These are phyloP conservation scores for Aporophyla lueneburgensis DNA, from an alignment of 2,888 invertebrate species.

Conservation along the genomic window DNA sequence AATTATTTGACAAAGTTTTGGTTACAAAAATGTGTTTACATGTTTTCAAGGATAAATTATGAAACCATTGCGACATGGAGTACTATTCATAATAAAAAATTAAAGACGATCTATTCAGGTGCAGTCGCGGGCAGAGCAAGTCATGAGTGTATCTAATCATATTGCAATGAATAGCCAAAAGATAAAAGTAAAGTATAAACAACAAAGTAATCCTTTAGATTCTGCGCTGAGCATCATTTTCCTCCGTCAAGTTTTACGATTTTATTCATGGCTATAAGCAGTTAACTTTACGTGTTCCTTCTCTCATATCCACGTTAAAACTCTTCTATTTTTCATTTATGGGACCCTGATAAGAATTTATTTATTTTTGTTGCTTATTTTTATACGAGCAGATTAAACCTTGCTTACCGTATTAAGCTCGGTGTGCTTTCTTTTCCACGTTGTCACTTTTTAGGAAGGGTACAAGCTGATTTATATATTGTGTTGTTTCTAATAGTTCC, in stretches of 20 bases:
- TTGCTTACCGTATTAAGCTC: not conserved
- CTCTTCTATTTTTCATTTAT: constrained; percentile 34
- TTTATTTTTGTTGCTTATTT: constrained; percentile 23
- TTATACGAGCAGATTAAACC: not conserved
- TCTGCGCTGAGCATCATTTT: constrained; percentile 22
- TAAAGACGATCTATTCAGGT: not conserved
- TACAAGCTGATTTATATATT: not conserved
- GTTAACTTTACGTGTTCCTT: constrained; percentile 34
- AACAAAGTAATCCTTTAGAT: constrained; percentile 53
- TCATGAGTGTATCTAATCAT: constrained; percentile 8
- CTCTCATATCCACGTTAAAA: constrained; percentile 36
- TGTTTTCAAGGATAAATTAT: not conserved
- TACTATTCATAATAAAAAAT: not conserved
- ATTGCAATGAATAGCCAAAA: constrained; percentile 25
- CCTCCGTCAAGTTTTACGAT: constrained; percentile 47
- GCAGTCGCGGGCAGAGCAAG: not conserved
- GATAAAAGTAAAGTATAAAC: constrained; percentile 30
- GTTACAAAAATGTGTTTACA: not conserved
- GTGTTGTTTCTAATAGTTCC: not conserved
- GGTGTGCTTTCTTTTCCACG: not conserved
- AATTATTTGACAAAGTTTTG: not conserved
- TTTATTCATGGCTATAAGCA: constrained; percentile 50
- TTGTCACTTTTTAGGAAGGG: not conserved
- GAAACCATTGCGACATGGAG: not conserved
- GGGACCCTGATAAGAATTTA: constrained; percentile 18